Conservation (phyloP, 2,113 vertebrate genomes). For the Hippocampus zosterae region DNA sequence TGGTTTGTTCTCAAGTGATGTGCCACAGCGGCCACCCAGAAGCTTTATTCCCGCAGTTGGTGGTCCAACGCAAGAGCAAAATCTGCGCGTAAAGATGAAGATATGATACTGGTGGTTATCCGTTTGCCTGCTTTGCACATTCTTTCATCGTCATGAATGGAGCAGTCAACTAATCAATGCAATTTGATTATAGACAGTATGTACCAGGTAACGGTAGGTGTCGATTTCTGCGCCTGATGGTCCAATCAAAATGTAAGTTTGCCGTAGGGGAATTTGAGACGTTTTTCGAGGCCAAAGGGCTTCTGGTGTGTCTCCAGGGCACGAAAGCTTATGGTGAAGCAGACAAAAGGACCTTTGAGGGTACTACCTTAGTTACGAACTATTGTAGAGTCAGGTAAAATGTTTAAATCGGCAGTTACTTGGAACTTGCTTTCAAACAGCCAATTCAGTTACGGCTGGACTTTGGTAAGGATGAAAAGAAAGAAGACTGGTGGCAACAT, state of each 20-base stretch:
- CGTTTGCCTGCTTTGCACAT: constrained; percentile 21
- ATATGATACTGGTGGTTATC: constrained; percentile 26
- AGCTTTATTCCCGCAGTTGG: constrained; percentile 56
- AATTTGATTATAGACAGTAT: not conserved
- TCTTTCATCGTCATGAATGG: not conserved
- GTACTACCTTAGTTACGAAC: not conserved
- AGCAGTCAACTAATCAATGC: not conserved
- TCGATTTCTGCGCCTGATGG: not conserved
- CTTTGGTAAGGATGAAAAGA: not conserved
- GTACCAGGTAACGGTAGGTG: not conserved
- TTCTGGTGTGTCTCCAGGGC: not conserved
- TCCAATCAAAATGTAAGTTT: not conserved
- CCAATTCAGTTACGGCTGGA: not conserved
- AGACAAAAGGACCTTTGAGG: not conserved
- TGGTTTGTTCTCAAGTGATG: constrained; percentile 42
- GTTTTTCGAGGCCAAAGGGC: not conserved
- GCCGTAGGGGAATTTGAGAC: not conserved
- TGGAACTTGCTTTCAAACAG: not conserved
- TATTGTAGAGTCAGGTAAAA: not conserved
- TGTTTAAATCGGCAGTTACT: not conserved
- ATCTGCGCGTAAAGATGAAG: constrained; percentile 43
- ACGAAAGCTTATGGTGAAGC: not conserved
- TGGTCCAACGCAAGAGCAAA: constrained; percentile 57
- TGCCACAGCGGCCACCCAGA: constrained; percentile 67
- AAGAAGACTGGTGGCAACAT: not conserved